phyloP scores from a whole-genome alignment of 2,888 invertebrate genomes.

The Euplagia quadripunctaria region DNA sequence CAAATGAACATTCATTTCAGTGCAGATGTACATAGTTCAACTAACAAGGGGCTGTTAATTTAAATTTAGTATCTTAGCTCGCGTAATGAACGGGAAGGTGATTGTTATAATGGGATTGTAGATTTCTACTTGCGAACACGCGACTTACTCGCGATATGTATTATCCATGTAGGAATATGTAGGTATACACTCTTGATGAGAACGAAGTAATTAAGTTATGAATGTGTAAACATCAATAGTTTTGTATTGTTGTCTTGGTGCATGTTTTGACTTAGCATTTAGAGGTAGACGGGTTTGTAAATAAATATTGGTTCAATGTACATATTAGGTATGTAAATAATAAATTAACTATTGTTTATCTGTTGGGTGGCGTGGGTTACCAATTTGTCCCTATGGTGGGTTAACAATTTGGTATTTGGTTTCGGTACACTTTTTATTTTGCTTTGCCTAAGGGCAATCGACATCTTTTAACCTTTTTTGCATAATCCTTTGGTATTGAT shows the following conservation, averaged over 20 bases:
- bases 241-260: slow-evolving; percentile 22
- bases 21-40: slow-evolving; percentile 80
- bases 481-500: neutral
- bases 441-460: neutral
- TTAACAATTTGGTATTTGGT: neutral
- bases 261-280: slow-evolving; percentile 7
- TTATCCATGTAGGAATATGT: slow-evolving; percentile 31
- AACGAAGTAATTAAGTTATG: slow-evolving; percentile 51
- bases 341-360: neutral
- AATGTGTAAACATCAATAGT: slow-evolving; percentile 34
- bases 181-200: slow-evolving; percentile 27
- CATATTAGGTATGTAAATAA: neutral
- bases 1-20: slow-evolving; percentile 81
- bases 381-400: neutral
- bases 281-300: neutral
- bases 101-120: slow-evolving; percentile 85
- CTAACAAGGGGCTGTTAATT: slow-evolving; percentile 86
- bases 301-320: slow-evolving; percentile 11
- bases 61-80: slow-evolving; percentile 86
- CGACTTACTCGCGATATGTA: slow-evolving; percentile 33
- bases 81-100: slow-evolving; percentile 86
- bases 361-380: neutral
- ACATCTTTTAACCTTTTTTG: neutral
- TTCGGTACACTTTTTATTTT: neutral
- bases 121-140: slow-evolving; percentile 60